Conservation (phyloP, 2,888 invertebrate genomes). For the Standfussiana lucernea region DNA sequence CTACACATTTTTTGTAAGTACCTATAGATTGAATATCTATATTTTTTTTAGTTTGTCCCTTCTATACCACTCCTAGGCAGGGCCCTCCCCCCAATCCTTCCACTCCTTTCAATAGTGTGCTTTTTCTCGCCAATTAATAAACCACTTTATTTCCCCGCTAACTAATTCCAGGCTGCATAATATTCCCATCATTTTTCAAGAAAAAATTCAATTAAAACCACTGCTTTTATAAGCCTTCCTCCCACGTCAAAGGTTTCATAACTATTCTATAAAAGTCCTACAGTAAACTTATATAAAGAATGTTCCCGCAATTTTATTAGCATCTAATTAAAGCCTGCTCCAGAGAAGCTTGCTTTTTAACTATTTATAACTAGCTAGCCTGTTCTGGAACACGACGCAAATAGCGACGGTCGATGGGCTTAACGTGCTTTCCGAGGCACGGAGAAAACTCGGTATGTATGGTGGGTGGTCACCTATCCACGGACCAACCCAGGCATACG, state of each 20-base stretch:
- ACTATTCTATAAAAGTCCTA: conserved; percentile 8
- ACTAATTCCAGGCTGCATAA: not conserved
- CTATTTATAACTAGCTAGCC: conserved; percentile 42
- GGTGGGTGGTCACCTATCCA: too few species aligned
- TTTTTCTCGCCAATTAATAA: too few species aligned
- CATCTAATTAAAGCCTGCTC: conserved; percentile 36
- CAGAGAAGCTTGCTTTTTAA: conserved; percentile 29
- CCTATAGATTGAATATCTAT: not conserved
- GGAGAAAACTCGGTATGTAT: too few species aligned
- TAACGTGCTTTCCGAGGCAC: too few species aligned
- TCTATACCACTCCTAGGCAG: too few species aligned
- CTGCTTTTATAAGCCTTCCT: not conserved
- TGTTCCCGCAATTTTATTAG: conserved; percentile 26
- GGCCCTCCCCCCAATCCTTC: too few species aligned
- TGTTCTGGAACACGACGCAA: conserved; percentile 23
- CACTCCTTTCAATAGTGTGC: too few species aligned
- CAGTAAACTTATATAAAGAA: conserved; percentile 17
- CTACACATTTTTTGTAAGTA: not conserved
- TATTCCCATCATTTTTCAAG: not conserved
- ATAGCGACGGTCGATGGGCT: conserved; percentile 50
- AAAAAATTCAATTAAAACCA: conserved; percentile 7
- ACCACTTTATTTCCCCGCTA: not conserved
- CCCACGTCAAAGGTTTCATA: not conserved
- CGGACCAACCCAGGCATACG: too few species aligned
- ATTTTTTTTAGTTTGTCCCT: too few species aligned